A percentile compares a stretch with the other conserved stretches of the same genome.
Conservation (phyloP, 2,888 invertebrate species). For the Napeogenes sylphis region DNA sequence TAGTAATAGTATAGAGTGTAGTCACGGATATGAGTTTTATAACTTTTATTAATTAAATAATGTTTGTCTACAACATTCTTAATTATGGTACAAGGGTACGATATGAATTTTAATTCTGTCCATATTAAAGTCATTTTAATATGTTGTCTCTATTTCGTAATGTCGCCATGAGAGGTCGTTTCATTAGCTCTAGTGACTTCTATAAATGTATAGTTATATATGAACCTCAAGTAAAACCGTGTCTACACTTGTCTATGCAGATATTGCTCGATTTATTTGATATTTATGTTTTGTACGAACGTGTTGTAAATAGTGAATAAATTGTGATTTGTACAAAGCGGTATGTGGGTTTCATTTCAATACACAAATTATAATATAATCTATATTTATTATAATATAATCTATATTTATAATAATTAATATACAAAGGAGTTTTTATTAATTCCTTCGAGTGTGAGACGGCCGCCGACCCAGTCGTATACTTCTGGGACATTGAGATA, state of each 20-base stretch:
- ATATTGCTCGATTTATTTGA: conserved; percentile 21
- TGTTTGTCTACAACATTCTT: too few relatives aligned
- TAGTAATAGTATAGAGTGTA: too few relatives aligned
- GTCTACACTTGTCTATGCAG: conserved; percentile 7
- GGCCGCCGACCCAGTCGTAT: conserved; percentile 29
- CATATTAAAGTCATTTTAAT: not conserved
- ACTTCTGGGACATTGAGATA: conserved; percentile 30
- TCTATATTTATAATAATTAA: not conserved
- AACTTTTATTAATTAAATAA: too few relatives aligned
- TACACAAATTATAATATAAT: not conserved
- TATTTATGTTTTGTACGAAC: conserved; percentile 25
- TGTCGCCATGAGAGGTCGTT: not conserved
- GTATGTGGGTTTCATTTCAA: conserved; percentile 37
- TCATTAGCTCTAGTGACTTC: not conserved
- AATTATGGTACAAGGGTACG: too few relatives aligned
- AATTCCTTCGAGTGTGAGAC: conserved; percentile 21
- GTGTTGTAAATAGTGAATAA: conserved; percentile 46
- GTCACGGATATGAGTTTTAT: too few relatives aligned
- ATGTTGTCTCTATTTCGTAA: not conserved
- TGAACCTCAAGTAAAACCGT: not conserved
- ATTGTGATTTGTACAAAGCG: conserved; percentile 65
- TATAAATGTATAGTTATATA: not conserved
- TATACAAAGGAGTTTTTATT: conserved; percentile 7
- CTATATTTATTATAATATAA: not conserved
- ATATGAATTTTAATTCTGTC: not conserved